A percentile compares a stretch with the other conserved stretches of the same genome.
These are phyloP conservation scores for Pristionchus mayeri DNA, from an alignment of 2,888 invertebrate species.

Conservation along the genomic window DNA sequence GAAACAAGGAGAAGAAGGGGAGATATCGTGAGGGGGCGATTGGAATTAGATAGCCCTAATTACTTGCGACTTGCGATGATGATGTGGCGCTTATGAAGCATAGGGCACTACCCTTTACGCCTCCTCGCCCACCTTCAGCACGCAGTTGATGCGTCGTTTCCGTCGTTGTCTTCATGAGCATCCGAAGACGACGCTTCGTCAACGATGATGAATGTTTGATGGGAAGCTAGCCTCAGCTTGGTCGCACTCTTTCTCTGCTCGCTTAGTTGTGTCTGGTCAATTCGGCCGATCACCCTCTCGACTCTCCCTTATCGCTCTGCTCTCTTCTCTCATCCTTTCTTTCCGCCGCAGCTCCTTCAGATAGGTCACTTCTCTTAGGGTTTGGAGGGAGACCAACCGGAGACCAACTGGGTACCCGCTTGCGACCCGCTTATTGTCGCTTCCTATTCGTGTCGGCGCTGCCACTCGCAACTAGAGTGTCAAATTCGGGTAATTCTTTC, in stretches of 20 bases:
- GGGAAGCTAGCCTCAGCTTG: not conserved
- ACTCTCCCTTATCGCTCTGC: conserved; percentile 33
- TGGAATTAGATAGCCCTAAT: not conserved
- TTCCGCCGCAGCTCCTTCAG: conserved; percentile 43
- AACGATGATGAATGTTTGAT: not conserved
- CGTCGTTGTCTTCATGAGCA: no score
- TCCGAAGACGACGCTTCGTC: no score
- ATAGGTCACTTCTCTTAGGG: conserved; percentile 47
- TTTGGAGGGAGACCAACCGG: conserved; percentile 46
- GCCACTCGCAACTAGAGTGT: no score
- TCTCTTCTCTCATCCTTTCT: conserved; percentile 29
- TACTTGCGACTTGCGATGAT: no score
- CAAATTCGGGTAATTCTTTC: no score
- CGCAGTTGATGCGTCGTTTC: no score
- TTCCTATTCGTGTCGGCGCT: no score
- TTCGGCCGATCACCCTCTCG: conserved; percentile 33
- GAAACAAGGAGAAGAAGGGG: not conserved
- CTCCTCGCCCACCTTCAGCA: no score
- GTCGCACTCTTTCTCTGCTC: conserved; percentile 15
- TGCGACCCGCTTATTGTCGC: no score
- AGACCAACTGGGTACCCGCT: conserved; percentile 36
- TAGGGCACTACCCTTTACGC: no score
- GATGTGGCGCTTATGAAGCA: no score
- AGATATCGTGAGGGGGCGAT: not conserved
- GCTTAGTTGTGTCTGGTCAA: conserved; percentile 24